Base-by-base conservation (phyloP, 2,888 invertebrate genomes). In the Andrena haemorrhoa region DNA sequence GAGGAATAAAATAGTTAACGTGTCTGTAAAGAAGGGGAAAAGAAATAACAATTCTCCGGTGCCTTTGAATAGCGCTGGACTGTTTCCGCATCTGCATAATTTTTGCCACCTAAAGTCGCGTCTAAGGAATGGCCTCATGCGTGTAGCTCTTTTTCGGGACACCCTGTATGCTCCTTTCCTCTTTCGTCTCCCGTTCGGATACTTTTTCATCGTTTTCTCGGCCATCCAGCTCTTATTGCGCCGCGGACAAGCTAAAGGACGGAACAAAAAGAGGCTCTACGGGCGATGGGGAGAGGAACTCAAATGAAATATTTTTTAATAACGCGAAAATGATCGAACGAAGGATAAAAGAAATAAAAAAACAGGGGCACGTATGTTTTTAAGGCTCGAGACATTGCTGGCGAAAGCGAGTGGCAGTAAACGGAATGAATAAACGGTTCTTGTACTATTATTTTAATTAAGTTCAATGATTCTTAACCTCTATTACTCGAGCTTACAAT, bases 51-150 rank as follows among this genome's bases (percentile, higher is more conserved):
- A 86, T 86, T 90, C 85, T 86, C 91, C 91, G 85, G 90, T 90
- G 90, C 90, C 90, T 90, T 90, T 86, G 82, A 82, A 88, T 90
- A 88, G 91, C 90, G 90, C 91, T 90, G 90, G 90, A 89, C 82
- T 85, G 66, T 88, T 84, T 85, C 80, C 85, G 87, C 80, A 88
- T 79, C 85, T 75, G 79, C 84, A 86, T 75, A 84, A 77, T 82
- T 85, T 76, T 87, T 82, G n/a, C 81, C 80, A 85, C 71, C 71
- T 68, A 69, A 68, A 83, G 69, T 82, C 73, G 66, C 60, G 73
- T 79, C 75, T 73, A 79, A 79, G 69, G 66, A 79, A 79, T 79
- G 83, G 77, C 85, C 85, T 84, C 81, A 85, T 86, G 76, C 81
- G 53, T 56, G 56, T 82, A 74, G 76, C 78, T 82, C 74, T 78